These are phyloP conservation scores for Anguilla anguilla DNA, from an alignment of 2,797 vertebrate species.

Conservation along the genomic window DNA sequence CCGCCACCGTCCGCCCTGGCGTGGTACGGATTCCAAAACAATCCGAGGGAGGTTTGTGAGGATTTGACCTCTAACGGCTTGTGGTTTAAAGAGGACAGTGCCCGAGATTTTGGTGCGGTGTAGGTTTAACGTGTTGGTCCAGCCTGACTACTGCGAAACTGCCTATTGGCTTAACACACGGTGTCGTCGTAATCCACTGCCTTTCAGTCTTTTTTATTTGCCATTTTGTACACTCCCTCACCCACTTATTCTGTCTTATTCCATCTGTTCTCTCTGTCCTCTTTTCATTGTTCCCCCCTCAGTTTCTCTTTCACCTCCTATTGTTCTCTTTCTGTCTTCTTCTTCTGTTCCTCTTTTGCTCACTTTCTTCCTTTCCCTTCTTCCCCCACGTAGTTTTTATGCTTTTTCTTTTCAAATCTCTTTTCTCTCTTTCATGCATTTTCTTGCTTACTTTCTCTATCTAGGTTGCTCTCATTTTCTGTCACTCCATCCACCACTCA, in stretches of 20 bases:
- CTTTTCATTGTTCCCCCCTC: not conserved
- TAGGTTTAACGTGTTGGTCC: not conserved
- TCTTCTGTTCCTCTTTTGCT: not conserved
- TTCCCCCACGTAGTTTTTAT: not conserved
- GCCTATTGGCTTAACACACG: not conserved
- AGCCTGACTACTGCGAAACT: not conserved
- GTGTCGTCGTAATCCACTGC: not conserved
- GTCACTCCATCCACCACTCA: conserved; percentile 1
- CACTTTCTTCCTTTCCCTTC: not conserved
- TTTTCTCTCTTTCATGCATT: not conserved
- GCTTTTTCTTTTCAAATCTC: not conserved
- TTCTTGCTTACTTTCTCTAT: not conserved
- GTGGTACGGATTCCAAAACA: not conserved
- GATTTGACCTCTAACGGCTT: too few species aligned
- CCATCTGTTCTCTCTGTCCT: not conserved
- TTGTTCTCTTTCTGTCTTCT: not conserved
- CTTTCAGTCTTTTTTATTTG: not conserved
- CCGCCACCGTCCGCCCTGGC: not conserved
- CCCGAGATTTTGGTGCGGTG: not conserved
- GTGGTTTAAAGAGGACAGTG: not conserved
- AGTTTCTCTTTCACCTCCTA: not conserved
- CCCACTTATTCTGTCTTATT: not conserved
- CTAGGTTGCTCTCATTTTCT: not conserved
- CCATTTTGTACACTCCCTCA: not conserved
- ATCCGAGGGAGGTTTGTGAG: not conserved